Percentiles rank a stretch among this genome's conserved stretches.
phyloP scores from a whole-genome alignment of 2,797 vertebrate species.

The Gallinago stenura region DNA sequence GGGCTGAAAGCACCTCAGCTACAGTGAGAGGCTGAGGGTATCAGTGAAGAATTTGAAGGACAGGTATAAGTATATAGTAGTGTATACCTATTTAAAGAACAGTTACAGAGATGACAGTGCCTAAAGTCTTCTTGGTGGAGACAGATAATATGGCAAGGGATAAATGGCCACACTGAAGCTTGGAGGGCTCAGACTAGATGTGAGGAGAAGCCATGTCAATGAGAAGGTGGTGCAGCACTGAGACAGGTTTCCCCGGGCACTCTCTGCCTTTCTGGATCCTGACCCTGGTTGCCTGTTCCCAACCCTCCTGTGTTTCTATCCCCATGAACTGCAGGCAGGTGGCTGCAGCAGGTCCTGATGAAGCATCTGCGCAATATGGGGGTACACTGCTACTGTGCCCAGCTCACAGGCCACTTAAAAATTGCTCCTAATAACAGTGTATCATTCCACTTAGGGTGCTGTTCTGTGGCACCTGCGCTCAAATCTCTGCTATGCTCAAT shows the following conservation, averaged over 20 bases:
- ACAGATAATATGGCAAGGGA: not conserved
- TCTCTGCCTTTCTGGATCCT: not conserved
- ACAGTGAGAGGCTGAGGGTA: not conserved
- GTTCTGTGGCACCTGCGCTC: not conserved
- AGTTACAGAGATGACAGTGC: not conserved
- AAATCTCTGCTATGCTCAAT: not conserved
- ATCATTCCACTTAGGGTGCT: not conserved
- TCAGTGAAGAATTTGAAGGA: not conserved
- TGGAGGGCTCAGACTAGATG: not conserved
- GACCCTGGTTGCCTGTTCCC: not conserved
- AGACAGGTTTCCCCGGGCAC: not conserved
- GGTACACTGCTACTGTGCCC: not conserved
- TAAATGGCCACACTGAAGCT: not conserved
- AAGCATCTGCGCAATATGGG: not conserved
- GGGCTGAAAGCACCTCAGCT: not conserved
- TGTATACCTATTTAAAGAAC: not conserved
- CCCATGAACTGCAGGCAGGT: accelerated
- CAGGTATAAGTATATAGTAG: not conserved
- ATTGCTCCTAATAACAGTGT: not conserved
- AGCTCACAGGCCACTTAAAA: not conserved
- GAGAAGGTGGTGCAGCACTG: not conserved
- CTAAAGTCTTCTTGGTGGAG: not conserved
- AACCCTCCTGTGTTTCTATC: not conserved
- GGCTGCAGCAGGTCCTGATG: not conserved
- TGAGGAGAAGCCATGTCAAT: not conserved